Evolutionary conservation across 2,797 vertebrate species (phyloP).

Genomic region (Cyprinella venusta): DNA sequence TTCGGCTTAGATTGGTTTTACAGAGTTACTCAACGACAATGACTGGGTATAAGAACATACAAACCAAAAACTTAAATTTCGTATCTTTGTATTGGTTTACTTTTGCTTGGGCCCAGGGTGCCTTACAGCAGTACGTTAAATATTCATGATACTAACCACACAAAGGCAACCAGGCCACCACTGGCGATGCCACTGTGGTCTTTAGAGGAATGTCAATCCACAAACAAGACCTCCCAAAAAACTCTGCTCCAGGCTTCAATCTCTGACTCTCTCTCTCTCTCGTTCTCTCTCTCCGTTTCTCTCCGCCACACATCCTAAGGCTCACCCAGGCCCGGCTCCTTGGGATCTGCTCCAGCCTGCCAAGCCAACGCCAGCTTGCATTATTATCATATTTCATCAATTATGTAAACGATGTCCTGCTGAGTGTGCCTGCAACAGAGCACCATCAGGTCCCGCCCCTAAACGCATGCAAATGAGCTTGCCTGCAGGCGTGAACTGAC

Average conservation of each 20-base stretch:
- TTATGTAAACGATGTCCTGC: conserved; percentile 79
- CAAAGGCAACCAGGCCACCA: conserved; percentile 46
- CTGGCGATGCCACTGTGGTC: conserved; percentile 49
- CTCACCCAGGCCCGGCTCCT: conserved; percentile 54
- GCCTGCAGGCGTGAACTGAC: conserved; percentile 75
- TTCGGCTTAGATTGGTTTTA: neutral
- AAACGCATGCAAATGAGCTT: conserved; percentile 80
- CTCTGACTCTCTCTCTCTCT: conserved; percentile 24
- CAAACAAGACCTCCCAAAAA: conserved; percentile 54
- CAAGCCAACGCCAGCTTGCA: conserved; percentile 75
- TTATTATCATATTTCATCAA: conserved; percentile 86
- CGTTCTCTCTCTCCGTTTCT: conserved; percentile 11
- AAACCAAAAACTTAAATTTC: neutral
- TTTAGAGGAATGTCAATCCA: conserved; percentile 55
- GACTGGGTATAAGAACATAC: neutral
- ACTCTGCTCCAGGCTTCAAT: conserved; percentile 46
- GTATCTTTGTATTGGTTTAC: conserved; percentile 4
- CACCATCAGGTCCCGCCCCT: conserved; percentile 66
- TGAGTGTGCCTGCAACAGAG: conserved; percentile 70
- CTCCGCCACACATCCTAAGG: conserved; percentile 48
- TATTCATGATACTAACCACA: conserved; percentile 53
- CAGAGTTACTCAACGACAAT: neutral
- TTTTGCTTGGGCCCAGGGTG: conserved; percentile 27
- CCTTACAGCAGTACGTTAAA: conserved; percentile 47
- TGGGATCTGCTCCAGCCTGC: conserved; percentile 56